A percentile compares a stretch with the other conserved stretches of the same genome.
phyloP scores from a whole-genome alignment of 1,140 invertebrate species.

The Physella acuta region DNA sequence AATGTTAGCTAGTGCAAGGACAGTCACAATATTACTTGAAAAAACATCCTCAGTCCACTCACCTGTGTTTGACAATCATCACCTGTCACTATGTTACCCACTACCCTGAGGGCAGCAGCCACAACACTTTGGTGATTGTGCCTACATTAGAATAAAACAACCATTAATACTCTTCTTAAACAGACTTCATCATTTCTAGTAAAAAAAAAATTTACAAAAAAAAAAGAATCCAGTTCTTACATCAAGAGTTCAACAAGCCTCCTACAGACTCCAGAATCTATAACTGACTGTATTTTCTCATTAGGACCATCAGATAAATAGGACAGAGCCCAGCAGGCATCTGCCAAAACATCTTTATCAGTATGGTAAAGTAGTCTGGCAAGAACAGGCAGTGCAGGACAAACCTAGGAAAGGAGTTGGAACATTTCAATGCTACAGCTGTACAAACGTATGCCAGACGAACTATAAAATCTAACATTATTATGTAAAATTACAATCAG shows the following conservation, averaged over 20 bases:
- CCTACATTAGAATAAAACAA: conserved; percentile 62
- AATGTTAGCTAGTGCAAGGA: too few species aligned
- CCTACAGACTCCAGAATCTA: conserved; percentile 92
- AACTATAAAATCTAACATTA: too few species aligned
- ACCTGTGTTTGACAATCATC: conserved; percentile 97
- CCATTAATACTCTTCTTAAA: neutral
- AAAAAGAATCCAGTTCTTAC: conserved; percentile 65
- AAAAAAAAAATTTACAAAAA: neutral
- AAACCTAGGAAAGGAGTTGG: conserved; percentile 56
- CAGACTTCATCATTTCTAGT: neutral
- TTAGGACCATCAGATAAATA: conserved; percentile 96
- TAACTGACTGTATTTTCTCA: conserved; percentile 96
- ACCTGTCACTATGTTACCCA: conserved; percentile 97
- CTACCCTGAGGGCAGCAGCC: conserved; percentile 90
- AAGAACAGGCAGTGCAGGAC: conserved; percentile 80
- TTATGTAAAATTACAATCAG: too few species aligned
- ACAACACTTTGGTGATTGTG: conserved; percentile 87
- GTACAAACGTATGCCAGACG: too few species aligned
- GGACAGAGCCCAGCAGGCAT: conserved; percentile 93
- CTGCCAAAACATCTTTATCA: conserved; percentile 88
- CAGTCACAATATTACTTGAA: too few species aligned
- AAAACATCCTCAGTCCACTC: too few species aligned
- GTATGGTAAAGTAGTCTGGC: conserved; percentile 83
- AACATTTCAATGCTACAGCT: too few species aligned
- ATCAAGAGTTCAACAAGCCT: conserved; percentile 90